Evolutionary conservation across 2,888 invertebrate species (phyloP).

Genomic region (Cancer borealis): DNA sequence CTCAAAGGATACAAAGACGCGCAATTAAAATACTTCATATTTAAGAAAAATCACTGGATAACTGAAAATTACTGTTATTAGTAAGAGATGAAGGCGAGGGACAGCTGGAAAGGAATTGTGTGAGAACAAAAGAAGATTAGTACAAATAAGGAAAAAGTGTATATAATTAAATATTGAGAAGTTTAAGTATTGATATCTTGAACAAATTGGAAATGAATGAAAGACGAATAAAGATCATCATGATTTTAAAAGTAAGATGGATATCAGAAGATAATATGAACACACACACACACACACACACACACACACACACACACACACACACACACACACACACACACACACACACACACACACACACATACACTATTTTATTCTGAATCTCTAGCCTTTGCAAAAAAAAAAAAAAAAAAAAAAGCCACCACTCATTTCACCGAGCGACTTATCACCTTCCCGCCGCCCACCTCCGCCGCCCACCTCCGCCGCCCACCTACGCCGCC

Average conservation of each 20-base stretch:
- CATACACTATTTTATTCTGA: background rate
- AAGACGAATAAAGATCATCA: too few relatives aligned
- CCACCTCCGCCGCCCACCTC: background rate
- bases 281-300: too few relatives aligned
- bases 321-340: too few relatives aligned
- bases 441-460: background rate
- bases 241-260: too few relatives aligned
- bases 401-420: background rate
- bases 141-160: background rate
- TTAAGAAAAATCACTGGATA: too few relatives aligned
- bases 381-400: background rate
- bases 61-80: too few relatives aligned
- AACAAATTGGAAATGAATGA: background rate
- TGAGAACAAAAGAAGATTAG: background rate
- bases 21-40: too few relatives aligned
- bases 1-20: too few relatives aligned
- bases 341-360: background rate
- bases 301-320: too few relatives aligned
- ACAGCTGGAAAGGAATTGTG: background rate
- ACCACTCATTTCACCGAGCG: background rate
- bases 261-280: too few relatives aligned
- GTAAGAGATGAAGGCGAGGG: too few relatives aligned
- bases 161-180: background rate
- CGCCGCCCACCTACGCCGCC: background rate
- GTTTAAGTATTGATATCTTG: background rate